Evolutionary conservation across 2,888 invertebrate genomes (phyloP), one percentile per base, ranked within the genome.

Genomic region (Limenitis camilla): DNA sequence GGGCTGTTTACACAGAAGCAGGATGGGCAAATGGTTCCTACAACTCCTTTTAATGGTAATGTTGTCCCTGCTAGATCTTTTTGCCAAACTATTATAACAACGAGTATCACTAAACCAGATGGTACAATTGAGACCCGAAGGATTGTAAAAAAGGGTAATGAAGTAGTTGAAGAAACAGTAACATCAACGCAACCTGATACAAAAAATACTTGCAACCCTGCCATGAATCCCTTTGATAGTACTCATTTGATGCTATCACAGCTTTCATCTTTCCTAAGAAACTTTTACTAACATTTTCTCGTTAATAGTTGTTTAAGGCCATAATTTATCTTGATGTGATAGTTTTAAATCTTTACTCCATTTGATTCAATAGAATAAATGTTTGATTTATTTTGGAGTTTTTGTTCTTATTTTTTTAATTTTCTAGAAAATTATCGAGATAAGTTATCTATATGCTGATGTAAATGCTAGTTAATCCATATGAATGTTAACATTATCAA

Each of bases 11-110:
- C 80, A 64, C 67, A 74, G 48, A 80, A 78, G 31, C 74, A 75
- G 27, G 70, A 74, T 30, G 55, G 59, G 0, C 66, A 64, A 7
- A 60, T 56, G n/a, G 49, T 53, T 9, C 58, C 65, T 6, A 40
- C 46, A 4, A 42, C 60, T 19, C 78, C 76, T 27, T 83, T 82
- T 53, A 69, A 71, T 46, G 76, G 78, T 6, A 68, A 68, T 8
- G 52, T 81, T 45, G 69, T 79, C n/a, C 79, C 83, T 2, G 77
- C 78, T 6, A 69, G 69, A 40, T 77, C 81, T 33, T 86, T 81
- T 61, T 84, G 81, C 56, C 68, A 81, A 65, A 86, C 86, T 9
- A 73, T 87, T 6, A 87, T 87, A 41, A 86, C 87, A 43, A 84
- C 84, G 5, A 84, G 81, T 59, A 63, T 85, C 5, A 84, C 72